A percentile compares a stretch with the other conserved stretches of the same genome.
Evolutionary conservation across 2,113 vertebrate genomes (phyloP).

Genomic region (Nothobranchius furzeri): DNA sequence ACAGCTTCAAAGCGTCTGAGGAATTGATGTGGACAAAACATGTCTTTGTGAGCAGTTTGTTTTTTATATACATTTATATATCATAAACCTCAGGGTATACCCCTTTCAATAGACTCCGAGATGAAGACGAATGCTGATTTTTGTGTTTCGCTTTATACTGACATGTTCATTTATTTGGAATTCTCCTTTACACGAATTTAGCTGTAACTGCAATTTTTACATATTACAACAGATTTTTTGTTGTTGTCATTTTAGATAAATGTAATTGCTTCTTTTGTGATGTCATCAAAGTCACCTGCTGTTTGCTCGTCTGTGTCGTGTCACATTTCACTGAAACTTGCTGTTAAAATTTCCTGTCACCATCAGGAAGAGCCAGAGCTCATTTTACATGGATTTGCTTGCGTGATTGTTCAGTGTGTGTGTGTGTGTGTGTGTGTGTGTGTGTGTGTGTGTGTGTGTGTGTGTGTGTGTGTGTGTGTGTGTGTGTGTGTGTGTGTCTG

Average conservation of each 20-base stretch:
- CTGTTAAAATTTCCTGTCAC: conserved; percentile 35
- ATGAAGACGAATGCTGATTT: conserved; percentile 66
- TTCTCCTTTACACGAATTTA: background rate
- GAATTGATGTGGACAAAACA: background rate
- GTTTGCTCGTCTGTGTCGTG: conserved; percentile 24
- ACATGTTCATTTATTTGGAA: conserved; percentile 9
- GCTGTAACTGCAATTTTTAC: background rate
- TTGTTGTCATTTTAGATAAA: conserved; percentile 1
- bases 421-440: too few relatives aligned
- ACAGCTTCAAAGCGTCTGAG: background rate
- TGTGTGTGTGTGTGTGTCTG: conserved; percentile 3
- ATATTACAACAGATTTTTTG: background rate
- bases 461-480: conserved; percentile 26
- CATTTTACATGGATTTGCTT: conserved; percentile 70
- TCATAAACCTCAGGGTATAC: conserved; percentile 27
- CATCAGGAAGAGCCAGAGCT: conserved; percentile 47
- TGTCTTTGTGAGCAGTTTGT: conserved; percentile 7
- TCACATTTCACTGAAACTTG: conserved; percentile 61
- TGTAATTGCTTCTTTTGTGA: background rate
- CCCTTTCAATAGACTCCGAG: conserved; percentile 71
- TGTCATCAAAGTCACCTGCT: background rate
- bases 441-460: background rate
- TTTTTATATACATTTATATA: background rate
- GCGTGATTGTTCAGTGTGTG: conserved; percentile 37
- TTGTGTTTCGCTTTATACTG: conserved; percentile 43